Conservation (phyloP, 2,113 vertebrate genomes). For the Falcunculus frontatus region DNA sequence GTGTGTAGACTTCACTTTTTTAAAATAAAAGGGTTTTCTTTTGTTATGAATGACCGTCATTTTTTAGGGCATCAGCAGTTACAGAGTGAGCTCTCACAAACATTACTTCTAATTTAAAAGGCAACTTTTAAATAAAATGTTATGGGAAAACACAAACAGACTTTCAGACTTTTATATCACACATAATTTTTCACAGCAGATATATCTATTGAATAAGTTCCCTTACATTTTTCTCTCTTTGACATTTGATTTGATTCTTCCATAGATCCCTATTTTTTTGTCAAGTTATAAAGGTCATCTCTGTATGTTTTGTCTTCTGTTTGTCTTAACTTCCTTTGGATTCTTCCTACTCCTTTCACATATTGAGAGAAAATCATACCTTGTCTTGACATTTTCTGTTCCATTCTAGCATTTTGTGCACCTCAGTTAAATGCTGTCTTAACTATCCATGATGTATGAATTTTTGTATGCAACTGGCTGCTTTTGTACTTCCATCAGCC, state of each 20-base stretch:
- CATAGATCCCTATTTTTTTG: background rate
- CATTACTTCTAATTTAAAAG: background rate
- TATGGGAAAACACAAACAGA: background rate
- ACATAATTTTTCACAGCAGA: slow-evolving; percentile 18
- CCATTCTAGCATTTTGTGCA: background rate
- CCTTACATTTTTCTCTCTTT: background rate
- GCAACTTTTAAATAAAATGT: background rate
- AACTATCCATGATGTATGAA: background rate
- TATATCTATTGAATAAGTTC: slow-evolving; percentile 31
- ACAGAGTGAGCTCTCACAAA: background rate
- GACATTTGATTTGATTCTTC: slow-evolving; percentile 20
- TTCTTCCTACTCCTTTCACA: background rate
- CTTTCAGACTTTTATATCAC: background rate
- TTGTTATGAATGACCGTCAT: background rate
- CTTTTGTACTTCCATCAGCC: background rate
- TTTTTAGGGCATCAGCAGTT: background rate
- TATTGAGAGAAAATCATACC: background rate
- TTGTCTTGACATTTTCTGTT: slow-evolving; percentile 5
- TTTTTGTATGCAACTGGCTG: background rate
- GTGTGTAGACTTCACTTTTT: background rate
- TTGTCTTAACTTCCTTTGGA: slow-evolving; percentile 18
- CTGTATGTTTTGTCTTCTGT: slow-evolving; percentile 5
- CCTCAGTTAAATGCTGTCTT: background rate
- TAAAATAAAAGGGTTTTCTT: background rate
- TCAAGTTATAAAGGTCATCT: slow-evolving; percentile 21